Base-by-base conservation (phyloP, 2,888 invertebrate genomes). In the Flexamia atlantica region DNA sequence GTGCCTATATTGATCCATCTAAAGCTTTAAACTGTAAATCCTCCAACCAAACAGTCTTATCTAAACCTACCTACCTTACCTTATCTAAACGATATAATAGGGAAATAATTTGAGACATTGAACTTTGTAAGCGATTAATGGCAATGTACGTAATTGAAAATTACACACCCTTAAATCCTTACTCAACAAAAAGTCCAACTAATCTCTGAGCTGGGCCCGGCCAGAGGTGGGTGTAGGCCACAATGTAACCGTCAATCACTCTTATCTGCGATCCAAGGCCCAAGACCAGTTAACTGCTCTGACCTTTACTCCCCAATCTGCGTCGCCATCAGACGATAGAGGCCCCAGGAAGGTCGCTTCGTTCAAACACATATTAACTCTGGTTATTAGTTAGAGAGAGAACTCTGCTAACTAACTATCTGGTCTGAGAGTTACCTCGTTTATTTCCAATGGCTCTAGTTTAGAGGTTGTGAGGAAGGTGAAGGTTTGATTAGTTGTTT, bases 231-330 rank as follows among this genome's bases (percentile, higher is more conserved):
- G 64, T 10, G 64, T 4, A 64, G 57, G 57, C 17, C 28, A 23
- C 28, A 7, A 28, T 30, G 30, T 64, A 64, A 64, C 64, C 25
- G 64, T 28, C 64, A 64, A 64, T 64, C 64, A 64, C 3, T 64
- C 64, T 64, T 64, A 64, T 64, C 64, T 64, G 64, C 30, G 57
- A 64, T 28, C 64, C 64, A 64, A 64, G 64, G 64, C 5, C 64
- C 64, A 64, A 30, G 28, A 64, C 64, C 64, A 30, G 64, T 64
- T 64, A 64, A 64, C 14, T 17, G 64, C 14, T 28, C 64, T 64
- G 64, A 64, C 64, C 64, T 64, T 64, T 64, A 30, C 25, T 64
- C 64, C 28, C 30, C 30, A 64, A 64, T 64, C 64, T 28, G 30
- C 64, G 57, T 23, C 57, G 25, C 5, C 7, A 25, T 57, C 57